These are phyloP conservation scores for Entelurus aequoreus DNA, from an alignment of 2,113 vertebrate genomes.

Conservation along the genomic window DNA sequence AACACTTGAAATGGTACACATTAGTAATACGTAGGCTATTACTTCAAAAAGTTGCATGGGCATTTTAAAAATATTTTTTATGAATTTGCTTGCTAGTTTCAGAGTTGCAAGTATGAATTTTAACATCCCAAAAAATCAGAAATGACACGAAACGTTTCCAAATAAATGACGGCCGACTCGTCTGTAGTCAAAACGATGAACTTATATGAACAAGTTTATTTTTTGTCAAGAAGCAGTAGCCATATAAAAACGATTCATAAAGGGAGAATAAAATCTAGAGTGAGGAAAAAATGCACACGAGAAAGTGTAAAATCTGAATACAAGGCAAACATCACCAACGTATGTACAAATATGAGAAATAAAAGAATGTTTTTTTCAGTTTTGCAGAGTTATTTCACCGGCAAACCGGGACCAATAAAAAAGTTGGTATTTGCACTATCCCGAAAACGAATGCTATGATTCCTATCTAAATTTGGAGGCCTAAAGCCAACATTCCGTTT, in stretches of 20 bases:
- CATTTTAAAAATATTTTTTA: not conserved
- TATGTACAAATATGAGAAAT: conserved; percentile 28
- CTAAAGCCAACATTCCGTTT: conserved; percentile 5
- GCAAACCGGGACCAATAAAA: conserved; percentile 3
- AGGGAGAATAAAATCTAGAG: conserved; percentile 53
- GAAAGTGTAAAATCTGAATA: conserved; percentile 52
- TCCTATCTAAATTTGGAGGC: conserved; percentile 21
- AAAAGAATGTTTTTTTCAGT: conserved; percentile 2
- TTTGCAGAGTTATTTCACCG: conserved; percentile 5
- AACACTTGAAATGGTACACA: no score
- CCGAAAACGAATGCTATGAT: conserved; percentile 25
- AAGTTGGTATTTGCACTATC: conserved; percentile 48
- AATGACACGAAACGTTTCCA: not conserved
- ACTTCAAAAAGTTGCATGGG: no score
- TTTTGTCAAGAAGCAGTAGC: conserved; percentile 50
- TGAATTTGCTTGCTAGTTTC: not conserved
- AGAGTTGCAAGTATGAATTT: not conserved
- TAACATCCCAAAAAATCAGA: not conserved
- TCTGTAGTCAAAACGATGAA: conserved; percentile 2
- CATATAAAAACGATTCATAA: conserved; percentile 46
- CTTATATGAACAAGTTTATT: conserved; percentile 54
- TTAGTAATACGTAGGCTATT: no score
- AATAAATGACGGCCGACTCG: not conserved
- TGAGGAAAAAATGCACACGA: conserved; percentile 39
- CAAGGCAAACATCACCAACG: conserved; percentile 25